These are phyloP conservation scores for Ptilodon capucinus DNA, from an alignment of 2,888 invertebrate species.

Conservation along the genomic window DNA sequence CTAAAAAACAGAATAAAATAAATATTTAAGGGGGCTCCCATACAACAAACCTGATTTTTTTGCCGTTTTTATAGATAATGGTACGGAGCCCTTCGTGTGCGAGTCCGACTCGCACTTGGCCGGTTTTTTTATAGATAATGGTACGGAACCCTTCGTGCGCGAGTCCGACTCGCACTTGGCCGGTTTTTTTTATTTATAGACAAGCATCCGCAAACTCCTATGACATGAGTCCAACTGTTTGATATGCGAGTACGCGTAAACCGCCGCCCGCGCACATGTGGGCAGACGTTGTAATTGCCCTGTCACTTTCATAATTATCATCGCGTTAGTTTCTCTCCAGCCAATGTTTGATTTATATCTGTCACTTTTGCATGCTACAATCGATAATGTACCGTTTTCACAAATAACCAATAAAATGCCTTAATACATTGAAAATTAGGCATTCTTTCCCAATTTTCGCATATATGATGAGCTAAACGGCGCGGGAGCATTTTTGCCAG, in stretches of 20 bases:
- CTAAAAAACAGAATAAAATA: no score
- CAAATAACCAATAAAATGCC: background rate
- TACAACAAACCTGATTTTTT: no score
- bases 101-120: no score
- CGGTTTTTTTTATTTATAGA: no score
- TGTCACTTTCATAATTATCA: conserved; percentile 76
- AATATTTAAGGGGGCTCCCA: no score
- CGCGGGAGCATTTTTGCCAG: background rate
- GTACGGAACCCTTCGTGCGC: no score
- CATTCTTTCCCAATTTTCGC: background rate
- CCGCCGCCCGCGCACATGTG: conserved; percentile 45
- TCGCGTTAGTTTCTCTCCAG: conserved; percentile 61
- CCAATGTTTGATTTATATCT: conserved; percentile 61
- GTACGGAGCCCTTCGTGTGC: no score
- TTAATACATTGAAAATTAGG: conserved; percentile 5
- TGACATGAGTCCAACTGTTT: conserved; percentile 16
- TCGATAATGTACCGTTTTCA: conserved; percentile 12
- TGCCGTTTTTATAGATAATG: no score
- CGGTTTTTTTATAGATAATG: no score
- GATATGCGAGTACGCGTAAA: conserved; percentile 46
- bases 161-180: no score
- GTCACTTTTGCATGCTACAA: conserved; percentile 52
- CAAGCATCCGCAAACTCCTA: conserved; percentile 10
- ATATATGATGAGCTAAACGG: no score
- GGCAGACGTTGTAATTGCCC: conserved; percentile 65